Base-by-base conservation (phyloP, 2,113 vertebrate genomes). In the Phocoena phocoena region DNA sequence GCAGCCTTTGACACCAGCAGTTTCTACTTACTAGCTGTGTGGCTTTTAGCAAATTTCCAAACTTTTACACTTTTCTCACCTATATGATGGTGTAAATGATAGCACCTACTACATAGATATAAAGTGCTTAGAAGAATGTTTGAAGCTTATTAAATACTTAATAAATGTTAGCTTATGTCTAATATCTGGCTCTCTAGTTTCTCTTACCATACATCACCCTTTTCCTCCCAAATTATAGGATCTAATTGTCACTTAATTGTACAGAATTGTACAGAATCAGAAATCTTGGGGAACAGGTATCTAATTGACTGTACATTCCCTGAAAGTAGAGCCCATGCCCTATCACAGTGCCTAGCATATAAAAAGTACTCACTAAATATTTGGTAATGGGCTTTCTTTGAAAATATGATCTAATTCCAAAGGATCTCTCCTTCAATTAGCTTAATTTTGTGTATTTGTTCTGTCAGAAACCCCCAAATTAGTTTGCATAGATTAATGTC, bases 371-470 rank as follows among this genome's bases (percentile, higher is more conserved):
- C 41, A 77, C 36, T 47, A 94, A 77, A 44, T 94, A 65, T 62
- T 82, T 93, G 15, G 85, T 73, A 63, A 21, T 93, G 33, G 18
- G 14, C 8, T 97, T 95, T 90, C 80, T 90, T 88, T 89, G 77
- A 89, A 96, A 82, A 68, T 76, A 50, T 60, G 70, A 20, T 50
- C 33, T 44, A 88, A 58, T 90, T 97, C 60, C 23, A 95, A 88
- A 53, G 53, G 17, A 3, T 81, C 65, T 84, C 53, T 47, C n/a
- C 65, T 8, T 90, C 13, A 87, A 41, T 86, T 63, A 93, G 11
- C 90, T 92, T 93, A 67, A 88, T 81, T 83, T 89, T 80, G 44
- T 80, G n/a, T 76, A 47, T 70, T 86, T 95, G 31, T 84, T 91
- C 41, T 88, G 68, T 25, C 18, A 89, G 90, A 86, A 97, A 80